Base-by-base conservation (phyloP, 2,888 invertebrate species). In the Calameuta pallipes region DNA sequence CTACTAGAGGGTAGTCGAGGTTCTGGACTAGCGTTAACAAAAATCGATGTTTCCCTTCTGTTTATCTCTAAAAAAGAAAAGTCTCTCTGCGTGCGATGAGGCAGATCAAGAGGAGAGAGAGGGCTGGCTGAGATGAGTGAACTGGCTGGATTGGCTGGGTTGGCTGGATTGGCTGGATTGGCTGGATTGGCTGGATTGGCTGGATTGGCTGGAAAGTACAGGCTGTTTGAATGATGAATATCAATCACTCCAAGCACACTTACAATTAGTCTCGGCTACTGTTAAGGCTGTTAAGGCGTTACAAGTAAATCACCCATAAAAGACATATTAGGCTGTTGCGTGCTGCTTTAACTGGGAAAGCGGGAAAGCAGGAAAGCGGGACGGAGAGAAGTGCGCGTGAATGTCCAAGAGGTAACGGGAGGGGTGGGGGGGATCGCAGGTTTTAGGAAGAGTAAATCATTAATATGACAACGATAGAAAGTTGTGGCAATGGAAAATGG, bases 1-100 rank as follows among this genome's bases (percentile, higher is more conserved):
- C 56, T 56, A 23, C 56, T 56, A 56, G 56, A 56, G 23, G 56
- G 9, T 56, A 56, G 56, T 56, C 56, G 56, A 56, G 35, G 34
- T 79, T 69, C 75, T 75, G 71, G 70, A 70, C 71, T 82, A 82
- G 80, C 75, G 78, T 83, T 79, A 82, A 81, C 73, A 76, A 80
- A 83, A 81, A 80, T 88, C 82, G 83, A 85, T 87, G 87, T 88
- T 85, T 86, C 86, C 87, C 87, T 87, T 88, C 79, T 76, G 82
- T 82, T 81, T 80, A 79, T 76, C 75, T 77, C 23, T 56, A 23
- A 56, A 9, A 12, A 12, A 31, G 31, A 31, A 56, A 23, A 56
- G 23, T 15, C 6, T 56, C 56, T 56, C 56, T 23, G 23, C 56
- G 56, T 56, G 56, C 56, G 56, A 23, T 56, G 9, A 23, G 56